A percentile compares a stretch with the other conserved stretches of the same genome.
These are phyloP conservation scores for Tiphia femorata DNA, from an alignment of 2,888 invertebrate genomes.

Conservation along the genomic window DNA sequence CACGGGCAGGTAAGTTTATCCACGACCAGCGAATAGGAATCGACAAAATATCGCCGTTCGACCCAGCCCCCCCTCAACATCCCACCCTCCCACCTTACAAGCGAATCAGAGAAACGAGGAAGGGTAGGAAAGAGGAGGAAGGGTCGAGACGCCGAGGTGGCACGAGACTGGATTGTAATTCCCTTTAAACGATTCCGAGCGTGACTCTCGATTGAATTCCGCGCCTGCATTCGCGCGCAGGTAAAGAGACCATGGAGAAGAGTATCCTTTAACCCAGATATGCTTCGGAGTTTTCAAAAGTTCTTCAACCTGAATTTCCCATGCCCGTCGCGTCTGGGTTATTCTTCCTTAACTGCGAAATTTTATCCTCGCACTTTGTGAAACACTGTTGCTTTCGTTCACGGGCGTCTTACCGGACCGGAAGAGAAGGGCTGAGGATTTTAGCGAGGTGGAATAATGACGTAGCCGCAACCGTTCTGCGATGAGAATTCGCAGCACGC, in stretches of 20 bases:
- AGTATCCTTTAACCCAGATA: slow-evolving; percentile 34
- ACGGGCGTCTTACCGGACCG: no score
- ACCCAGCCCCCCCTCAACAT: slow-evolving; percentile 28
- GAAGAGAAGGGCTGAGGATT: no score
- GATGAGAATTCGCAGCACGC: no score
- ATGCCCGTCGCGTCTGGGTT: neutral
- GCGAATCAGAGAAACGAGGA: slow-evolving; percentile 13
- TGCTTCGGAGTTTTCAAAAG: slow-evolving; percentile 13
- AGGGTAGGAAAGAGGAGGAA: neutral
- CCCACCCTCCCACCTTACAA: no score
- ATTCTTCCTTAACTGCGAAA: neutral
- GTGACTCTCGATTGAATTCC: slow-evolving; percentile 60
- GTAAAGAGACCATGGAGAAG: slow-evolving; percentile 27
- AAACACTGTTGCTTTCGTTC: no score
- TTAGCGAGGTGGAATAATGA: no score
- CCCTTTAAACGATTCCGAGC: slow-evolving; percentile 58
- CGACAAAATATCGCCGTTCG: slow-evolving; percentile 61
- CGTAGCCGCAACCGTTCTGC: no score
- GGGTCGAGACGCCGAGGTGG: neutral
- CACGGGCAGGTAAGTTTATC: slow-evolving; percentile 57
- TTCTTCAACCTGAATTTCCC: neutral
- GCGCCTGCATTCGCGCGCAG: no score
- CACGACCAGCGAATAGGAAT: slow-evolving; percentile 59
- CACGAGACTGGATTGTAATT: slow-evolving; percentile 55
- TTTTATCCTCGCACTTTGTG: neutral